Evolutionary conservation across 2,797 vertebrate species (phyloP).

Genomic region (Neoniphon sammara): DNA sequence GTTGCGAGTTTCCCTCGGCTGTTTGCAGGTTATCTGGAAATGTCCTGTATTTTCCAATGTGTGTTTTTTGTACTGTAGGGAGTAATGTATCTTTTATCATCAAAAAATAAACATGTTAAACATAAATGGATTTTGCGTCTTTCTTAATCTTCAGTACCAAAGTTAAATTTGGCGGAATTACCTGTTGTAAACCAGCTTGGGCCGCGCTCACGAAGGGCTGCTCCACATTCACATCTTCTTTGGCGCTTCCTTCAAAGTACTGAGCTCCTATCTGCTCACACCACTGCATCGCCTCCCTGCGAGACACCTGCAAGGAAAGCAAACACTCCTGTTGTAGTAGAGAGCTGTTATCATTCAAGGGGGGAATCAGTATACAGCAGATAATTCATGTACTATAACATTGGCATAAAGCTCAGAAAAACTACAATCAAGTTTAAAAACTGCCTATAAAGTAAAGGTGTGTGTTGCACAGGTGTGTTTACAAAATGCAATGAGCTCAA

Average conservation of each 20-base stretch:
- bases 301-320: conserved; percentile 59
- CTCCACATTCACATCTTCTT: conserved; percentile 66
- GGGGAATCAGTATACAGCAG: background rate
- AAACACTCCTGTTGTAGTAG: background rate
- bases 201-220: conserved; percentile 65
- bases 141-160: background rate
- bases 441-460: too few relatives aligned
- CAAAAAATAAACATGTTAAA: conserved; percentile 84
- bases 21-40: conserved; percentile 83
- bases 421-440: too few relatives aligned
- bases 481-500: too few relatives aligned
- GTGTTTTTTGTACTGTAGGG: conserved; percentile 85
- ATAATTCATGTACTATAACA: background rate
- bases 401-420: too few relatives aligned
- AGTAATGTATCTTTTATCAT: conserved; percentile 86
- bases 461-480: too few relatives aligned
- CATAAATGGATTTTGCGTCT: conserved; percentile 43
- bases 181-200: conserved; percentile 57
- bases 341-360: background rate
- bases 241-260: conserved; percentile 78
- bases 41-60: conserved; percentile 84
- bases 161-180: conserved; percentile 6
- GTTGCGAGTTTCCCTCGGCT: conserved; percentile 76
- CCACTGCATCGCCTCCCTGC: conserved; percentile 55
- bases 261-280: conserved; percentile 63